Evolutionary conservation across 2,113 vertebrate genomes (phyloP), one percentile per base, ranked within the genome.

Genomic region (Hipposideros armiger): DNA sequence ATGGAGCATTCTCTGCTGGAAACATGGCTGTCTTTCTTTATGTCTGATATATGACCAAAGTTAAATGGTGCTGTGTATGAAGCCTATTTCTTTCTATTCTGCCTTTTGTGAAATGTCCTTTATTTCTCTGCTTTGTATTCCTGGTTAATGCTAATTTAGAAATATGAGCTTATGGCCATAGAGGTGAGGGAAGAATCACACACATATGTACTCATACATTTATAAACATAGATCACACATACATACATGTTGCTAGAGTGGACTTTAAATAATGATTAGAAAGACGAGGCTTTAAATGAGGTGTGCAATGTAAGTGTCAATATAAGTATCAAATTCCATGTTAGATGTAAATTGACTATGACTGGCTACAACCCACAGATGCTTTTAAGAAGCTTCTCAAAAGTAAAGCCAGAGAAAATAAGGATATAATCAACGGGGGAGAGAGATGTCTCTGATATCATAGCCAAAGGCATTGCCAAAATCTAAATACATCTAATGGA

Each of bases 351-450:
- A 72, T 67, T 62, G 45, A 36, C 52, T 85, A 40, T 77, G 26
- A 67, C 45, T 69, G 70, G 24, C 58, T 81, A 90, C 8, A 82
- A 32, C 8, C 52, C 32, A 73, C 6, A 24, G 13, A 77, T 82
- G 11, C 40, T 85, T 91, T 88, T 77, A 93, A 76, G 78, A 90
- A 83, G 17, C 40, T 47, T 95, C 54, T 96, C 70, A 47, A 82
- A 87, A 78, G 42, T 56, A 89, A 81, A 94, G n/a, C 30, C 26
- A 52, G 42, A 86, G 77, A 83, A 95, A 95, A 73, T 50, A 78
- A 92, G 30, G n/a, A 58, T 28, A n/a, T 77, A 56, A 72, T 77
- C 22, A 3, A 28, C 28, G 64, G 42, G 8, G 40, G 45, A 95
- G 56, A 83, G 15, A 56, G 72, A 83, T 58, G 24, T 92, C 40